Evolutionary conservation across 2,113 vertebrate genomes (phyloP).

Genomic region (Burhinus oedicnemus): DNA sequence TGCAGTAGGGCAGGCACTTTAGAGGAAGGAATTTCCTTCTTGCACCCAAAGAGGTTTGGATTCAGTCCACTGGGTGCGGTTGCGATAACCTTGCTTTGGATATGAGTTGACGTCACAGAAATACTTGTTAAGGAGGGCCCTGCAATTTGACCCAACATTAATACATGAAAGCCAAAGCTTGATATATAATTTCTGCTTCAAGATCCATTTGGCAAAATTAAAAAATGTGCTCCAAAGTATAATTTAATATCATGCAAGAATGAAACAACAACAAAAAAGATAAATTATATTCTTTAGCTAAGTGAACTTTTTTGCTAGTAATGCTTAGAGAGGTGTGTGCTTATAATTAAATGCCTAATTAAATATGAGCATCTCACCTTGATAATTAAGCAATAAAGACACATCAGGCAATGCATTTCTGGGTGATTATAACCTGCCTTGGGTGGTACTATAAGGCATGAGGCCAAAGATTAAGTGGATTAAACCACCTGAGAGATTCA

Average conservation of each 20-base stretch:
- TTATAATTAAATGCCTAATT: conserved; percentile 71
- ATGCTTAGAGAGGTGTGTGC: conserved; percentile 54
- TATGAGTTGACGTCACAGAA: neutral
- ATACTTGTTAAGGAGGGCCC: neutral
- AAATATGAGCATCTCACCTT: conserved; percentile 72
- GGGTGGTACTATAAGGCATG: conserved; percentile 16
- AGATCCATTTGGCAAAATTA: neutral
- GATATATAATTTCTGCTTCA: neutral
- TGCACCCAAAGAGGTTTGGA: neutral
- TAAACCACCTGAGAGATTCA: conserved; percentile 68
- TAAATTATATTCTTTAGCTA: conserved; percentile 21
- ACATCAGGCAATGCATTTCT: conserved; percentile 67
- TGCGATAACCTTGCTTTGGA: neutral
- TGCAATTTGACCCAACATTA: neutral
- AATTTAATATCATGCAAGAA: neutral
- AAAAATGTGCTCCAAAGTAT: neutral
- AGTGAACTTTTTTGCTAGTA: conserved; percentile 25
- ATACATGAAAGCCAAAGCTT: neutral
- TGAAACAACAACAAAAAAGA: neutral
- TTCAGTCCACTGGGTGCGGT: fast-evolving
- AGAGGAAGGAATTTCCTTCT: neutral
- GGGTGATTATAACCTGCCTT: conserved; percentile 47
- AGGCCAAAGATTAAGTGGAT: conserved; percentile 70
- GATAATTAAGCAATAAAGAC: conserved; percentile 76
- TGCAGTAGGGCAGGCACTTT: neutral